phyloP scores from a whole-genome alignment of 2,797 vertebrate genomes.

The Chloroceryle inda region DNA sequence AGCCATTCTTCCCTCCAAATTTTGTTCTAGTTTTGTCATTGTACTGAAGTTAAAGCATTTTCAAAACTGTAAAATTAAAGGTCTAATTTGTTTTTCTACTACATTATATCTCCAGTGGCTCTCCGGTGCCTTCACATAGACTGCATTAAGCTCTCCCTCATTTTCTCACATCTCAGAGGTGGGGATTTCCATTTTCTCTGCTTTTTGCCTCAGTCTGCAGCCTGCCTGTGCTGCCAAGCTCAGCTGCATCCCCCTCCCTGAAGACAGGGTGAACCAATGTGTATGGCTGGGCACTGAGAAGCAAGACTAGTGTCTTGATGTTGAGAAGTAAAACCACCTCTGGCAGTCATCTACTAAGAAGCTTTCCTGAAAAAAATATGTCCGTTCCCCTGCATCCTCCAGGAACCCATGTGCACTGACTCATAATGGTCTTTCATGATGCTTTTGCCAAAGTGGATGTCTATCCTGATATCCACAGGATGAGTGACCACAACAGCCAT shows the following conservation, averaged over 20 bases:
- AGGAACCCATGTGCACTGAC: rapidly evolving
- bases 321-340: not conserved
- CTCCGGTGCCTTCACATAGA: not conserved
- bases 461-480: not conserved
- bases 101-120: not conserved
- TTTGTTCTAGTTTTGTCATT: not conserved
- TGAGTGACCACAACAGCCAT: not conserved
- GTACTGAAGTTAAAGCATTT: not conserved
- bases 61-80: not conserved
- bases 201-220: not conserved
- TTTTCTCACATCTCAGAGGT: not conserved
- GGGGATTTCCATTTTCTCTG: not conserved
- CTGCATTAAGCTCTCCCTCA: not conserved
- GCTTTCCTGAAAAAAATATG: not conserved
- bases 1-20: not conserved
- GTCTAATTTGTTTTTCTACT: not conserved
- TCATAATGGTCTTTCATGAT: too few species aligned
- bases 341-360: not conserved
- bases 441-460: not conserved
- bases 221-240: not conserved
- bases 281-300: not conserved
- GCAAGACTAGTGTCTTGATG: not conserved
- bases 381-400: not conserved
- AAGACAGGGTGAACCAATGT: rapidly evolving
- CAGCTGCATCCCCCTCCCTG: not conserved